Percentiles rank a stretch among this genome's conserved stretches.
phyloP scores from a whole-genome alignment of 2,888 invertebrate species.

The Dryobotodes eremita region DNA sequence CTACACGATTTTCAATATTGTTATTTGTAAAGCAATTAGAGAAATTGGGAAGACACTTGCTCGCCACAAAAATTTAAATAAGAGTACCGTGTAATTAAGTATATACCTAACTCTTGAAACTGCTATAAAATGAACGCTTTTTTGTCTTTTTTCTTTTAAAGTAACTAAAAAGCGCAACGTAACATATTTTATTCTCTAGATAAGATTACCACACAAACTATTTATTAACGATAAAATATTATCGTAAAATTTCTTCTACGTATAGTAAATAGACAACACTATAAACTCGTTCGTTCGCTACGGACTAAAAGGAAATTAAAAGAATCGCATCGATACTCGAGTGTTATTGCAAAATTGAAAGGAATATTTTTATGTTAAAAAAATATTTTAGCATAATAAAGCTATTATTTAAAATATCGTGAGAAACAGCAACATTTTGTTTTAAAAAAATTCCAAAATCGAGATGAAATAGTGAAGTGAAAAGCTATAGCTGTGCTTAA shows the following conservation, averaged over 20 bases:
- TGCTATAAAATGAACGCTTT: neutral
- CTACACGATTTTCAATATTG: neutral
- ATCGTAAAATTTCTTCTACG: constrained; percentile 29
- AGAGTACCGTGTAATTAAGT: constrained; percentile 5
- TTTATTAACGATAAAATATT: constrained; percentile 49
- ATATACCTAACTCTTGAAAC: neutral
- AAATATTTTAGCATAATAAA: constrained; percentile 50
- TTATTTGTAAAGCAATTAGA: constrained; percentile 27
- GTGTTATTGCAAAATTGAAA: constrained; percentile 52
- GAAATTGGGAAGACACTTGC: neutral
- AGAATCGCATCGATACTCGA: constrained; percentile 24
- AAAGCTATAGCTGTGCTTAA: neutral
- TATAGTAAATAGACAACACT: constrained; percentile 55
- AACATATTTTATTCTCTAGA: constrained; percentile 33
- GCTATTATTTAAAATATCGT: constrained; percentile 45
- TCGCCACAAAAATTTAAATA: constrained; percentile 5
- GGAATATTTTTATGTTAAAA: constrained; percentile 39
- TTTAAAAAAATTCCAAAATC: constrained; percentile 24
- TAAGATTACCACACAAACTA: constrained; percentile 41
- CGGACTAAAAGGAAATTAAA: constrained; percentile 50
- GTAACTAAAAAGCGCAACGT: neutral
- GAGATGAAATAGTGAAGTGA: constrained; percentile 13
- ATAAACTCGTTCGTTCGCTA: constrained; percentile 46
- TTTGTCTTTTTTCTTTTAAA: neutral
- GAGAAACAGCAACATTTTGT: constrained; percentile 45